Evolutionary conservation across 2,888 invertebrate species (phyloP).

Genomic region (Liposcelis brunnea): DNA sequence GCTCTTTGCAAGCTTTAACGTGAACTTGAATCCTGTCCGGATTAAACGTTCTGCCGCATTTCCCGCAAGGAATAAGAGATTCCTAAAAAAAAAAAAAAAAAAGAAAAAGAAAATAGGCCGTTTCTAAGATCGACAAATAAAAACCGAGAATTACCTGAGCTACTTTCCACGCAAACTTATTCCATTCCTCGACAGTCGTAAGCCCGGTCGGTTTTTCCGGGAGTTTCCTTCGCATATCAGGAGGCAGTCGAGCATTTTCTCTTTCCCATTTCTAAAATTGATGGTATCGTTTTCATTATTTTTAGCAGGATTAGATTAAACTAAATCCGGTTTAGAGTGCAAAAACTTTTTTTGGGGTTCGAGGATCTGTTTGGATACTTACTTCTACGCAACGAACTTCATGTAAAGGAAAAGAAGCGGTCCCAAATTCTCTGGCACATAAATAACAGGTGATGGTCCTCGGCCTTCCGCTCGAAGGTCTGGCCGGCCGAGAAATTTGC

Average conservation of each 20-base stretch:
- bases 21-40: conserved; percentile 48
- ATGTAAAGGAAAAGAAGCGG: conserved; percentile 43
- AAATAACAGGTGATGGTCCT: conserved; percentile 38
- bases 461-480: conserved; percentile 30
- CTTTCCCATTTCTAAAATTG: conserved; percentile 38
- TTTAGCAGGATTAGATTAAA: too few relatives aligned
- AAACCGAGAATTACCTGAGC: conserved; percentile 28
- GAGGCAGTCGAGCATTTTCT: conserved; percentile 38
- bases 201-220: conserved; percentile 34
- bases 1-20: conserved; percentile 21
- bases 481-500: conserved; percentile 18
- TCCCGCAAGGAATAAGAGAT: conserved; percentile 39
- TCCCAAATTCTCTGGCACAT: conserved; percentile 47
- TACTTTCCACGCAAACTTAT: conserved; percentile 33
- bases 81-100: conserved; percentile 18
- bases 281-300: conserved; percentile 1
- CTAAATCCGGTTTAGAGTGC: too few relatives aligned
- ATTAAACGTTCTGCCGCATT: conserved; percentile 49
- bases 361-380: conserved; percentile 16
- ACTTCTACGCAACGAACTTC: conserved; percentile 47
- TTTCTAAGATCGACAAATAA: neutral
- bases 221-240: conserved; percentile 30
- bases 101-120: conserved; percentile 6
- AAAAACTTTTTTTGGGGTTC: too few relatives aligned
- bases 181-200: conserved; percentile 31